Conservation (phyloP, 2,797 vertebrate species). For the Geotrypetes seraphini region DNA sequence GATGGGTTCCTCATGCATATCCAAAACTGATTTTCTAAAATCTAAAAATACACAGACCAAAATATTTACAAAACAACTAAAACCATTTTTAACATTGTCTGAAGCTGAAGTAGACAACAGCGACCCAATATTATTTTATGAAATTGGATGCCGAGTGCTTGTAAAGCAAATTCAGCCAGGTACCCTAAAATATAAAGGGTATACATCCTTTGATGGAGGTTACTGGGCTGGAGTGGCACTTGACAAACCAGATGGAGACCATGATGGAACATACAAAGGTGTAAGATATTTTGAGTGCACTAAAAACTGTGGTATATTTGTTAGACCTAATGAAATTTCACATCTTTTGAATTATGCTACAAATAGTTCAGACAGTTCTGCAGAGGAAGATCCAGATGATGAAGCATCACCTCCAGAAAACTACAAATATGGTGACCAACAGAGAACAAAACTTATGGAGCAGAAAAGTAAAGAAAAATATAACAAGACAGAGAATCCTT, state of each 20-base stretch:
- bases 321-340: slow-evolving; percentile 38
- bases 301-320: slow-evolving; percentile 35
- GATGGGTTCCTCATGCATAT: neutral
- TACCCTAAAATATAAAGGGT: slow-evolving; percentile 42
- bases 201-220: slow-evolving; percentile 23
- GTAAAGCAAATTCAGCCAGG: slow-evolving; percentile 37
- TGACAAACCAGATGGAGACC: slow-evolving; percentile 38
- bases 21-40: neutral
- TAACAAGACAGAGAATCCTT: neutral
- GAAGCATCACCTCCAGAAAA: neutral
- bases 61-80: neutral
- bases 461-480: neutral
- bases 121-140: slow-evolving; percentile 29
- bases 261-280: slow-evolving; percentile 35
- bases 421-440: neutral
- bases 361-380: slow-evolving; percentile 1
- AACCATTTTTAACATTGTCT: neutral
- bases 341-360: slow-evolving; percentile 2
- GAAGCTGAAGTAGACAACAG: slow-evolving; percentile 2
- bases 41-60: neutral
- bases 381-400: slow-evolving; percentile 21
- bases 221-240: slow-evolving; percentile 45
- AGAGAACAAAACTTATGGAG: neutral
- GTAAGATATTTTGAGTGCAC: slow-evolving; percentile 42
- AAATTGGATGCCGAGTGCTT: slow-evolving; percentile 37